phyloP scores from a whole-genome alignment of 2,797 vertebrate genomes.

The Sarcophilus harrisii region DNA sequence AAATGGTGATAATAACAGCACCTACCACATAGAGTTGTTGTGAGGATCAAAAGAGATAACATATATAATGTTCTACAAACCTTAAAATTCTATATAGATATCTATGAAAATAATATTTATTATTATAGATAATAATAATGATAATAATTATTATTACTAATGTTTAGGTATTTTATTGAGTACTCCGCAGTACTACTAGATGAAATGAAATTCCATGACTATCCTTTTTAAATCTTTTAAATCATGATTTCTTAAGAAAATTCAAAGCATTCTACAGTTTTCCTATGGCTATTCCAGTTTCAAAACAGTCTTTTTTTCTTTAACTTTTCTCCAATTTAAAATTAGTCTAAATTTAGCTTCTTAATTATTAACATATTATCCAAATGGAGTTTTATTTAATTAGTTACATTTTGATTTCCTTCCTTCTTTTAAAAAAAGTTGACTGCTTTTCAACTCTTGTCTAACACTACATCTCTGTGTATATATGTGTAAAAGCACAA shows the following conservation, averaged over 20 bases:
- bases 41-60: too few species aligned
- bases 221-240: background rate
- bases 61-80: too few species aligned
- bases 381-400: conserved; percentile 12
- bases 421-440: background rate
- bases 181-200: too few species aligned
- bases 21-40: too few species aligned
- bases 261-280: background rate
- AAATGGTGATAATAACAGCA: too few species aligned
- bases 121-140: background rate
- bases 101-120: background rate
- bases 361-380: background rate
- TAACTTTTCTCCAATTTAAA: background rate
- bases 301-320: background rate
- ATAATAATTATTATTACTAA: conserved; percentile 1
- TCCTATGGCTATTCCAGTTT: background rate
- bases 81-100: conserved; percentile 12
- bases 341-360: conserved; percentile 4
- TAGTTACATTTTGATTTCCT: background rate
- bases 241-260: conserved; percentile 10
- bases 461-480: too few species aligned
- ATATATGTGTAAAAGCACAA: background rate
- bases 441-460: background rate
- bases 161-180: too few species aligned
- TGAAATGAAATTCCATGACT: too few species aligned